Conservation (phyloP, 2,888 invertebrate species). For the Archips xylosteana region DNA sequence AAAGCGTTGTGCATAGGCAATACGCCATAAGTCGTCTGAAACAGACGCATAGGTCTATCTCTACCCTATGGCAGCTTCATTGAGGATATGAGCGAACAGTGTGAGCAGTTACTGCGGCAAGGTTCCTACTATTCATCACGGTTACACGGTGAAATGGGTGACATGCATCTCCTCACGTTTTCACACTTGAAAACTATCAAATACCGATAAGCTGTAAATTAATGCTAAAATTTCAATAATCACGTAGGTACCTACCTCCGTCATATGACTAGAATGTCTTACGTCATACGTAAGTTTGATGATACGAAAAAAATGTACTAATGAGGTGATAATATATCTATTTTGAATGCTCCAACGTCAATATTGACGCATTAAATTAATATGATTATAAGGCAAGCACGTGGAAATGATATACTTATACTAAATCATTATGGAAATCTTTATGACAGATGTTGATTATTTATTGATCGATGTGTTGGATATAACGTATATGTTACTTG, state of each 20-base stretch:
- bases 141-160: background rate
- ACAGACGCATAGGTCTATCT: too few relatives aligned
- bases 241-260: background rate
- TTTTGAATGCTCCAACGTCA: constrained; percentile 5
- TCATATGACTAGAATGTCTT: constrained; percentile 15
- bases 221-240: constrained; percentile 9
- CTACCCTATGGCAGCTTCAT: too few relatives aligned
- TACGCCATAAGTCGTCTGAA: too few relatives aligned
- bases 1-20: too few relatives aligned
- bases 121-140: too few relatives aligned
- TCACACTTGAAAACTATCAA: background rate
- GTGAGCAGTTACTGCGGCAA: too few relatives aligned
- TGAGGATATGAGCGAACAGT: too few relatives aligned
- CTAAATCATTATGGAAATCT: constrained; percentile 6
- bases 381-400: constrained; percentile 3
- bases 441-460: background rate
- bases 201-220: constrained; percentile 6
- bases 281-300: background rate
- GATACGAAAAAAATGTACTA: constrained; percentile 3
- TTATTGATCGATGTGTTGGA: background rate
- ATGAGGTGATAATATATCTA: constrained; percentile 12
- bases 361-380: constrained; percentile 19
- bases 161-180: constrained; percentile 15
- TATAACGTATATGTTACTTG: background rate
- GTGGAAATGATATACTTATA: background rate